Evolutionary conservation across 2,797 vertebrate genomes (phyloP), one percentile per base, ranked within the genome.

Genomic region (Phylloscopus collybita): DNA sequence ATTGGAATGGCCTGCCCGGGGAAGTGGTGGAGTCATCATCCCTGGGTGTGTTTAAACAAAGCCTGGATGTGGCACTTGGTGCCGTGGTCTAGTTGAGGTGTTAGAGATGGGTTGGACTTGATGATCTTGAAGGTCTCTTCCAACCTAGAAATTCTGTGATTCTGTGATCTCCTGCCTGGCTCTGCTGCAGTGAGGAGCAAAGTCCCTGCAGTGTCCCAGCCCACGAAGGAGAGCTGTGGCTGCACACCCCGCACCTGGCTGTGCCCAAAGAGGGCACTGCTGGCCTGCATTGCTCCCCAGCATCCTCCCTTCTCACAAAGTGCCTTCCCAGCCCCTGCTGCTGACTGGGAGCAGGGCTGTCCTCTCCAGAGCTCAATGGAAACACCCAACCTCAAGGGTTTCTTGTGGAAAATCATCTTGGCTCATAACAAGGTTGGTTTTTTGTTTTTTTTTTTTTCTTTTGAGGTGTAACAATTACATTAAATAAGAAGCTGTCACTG

Each of bases 181-280:
- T 40, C 4, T 32, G 50, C 17, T 6, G 61, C 13, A 1, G 11
- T 2, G 1, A 13, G 49, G 56, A 49, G 0, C 5, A 0, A 26
- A 30, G 50, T 21, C 8, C 0, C 62, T 19, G 2, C 7, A 3
- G 53, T n/a, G 80, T 47, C 13, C 27, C 36, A 17, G 72, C 20
- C 22, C 1, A 0, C 0, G 18, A 8, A 34, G 50, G 7, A 19
- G 60, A 34, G 51, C 4, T 10, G 13, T 11, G 22, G 56, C 30
- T 62, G 44, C 32, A 5, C 53, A 11, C 10, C n/a, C 5, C 0
- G 0, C 45, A 2, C 14, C 42, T 20, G 71, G 76, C 20, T 30
- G 57, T 49, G 40, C 72, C 95, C 93, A 69, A 23, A 65, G 91
- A 92, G 91, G 87, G 88, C 94, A 72, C 65, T 83, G 82, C 89